phyloP scores from a whole-genome alignment of 2,888 invertebrate species.

The Cheilosia vernalis region DNA sequence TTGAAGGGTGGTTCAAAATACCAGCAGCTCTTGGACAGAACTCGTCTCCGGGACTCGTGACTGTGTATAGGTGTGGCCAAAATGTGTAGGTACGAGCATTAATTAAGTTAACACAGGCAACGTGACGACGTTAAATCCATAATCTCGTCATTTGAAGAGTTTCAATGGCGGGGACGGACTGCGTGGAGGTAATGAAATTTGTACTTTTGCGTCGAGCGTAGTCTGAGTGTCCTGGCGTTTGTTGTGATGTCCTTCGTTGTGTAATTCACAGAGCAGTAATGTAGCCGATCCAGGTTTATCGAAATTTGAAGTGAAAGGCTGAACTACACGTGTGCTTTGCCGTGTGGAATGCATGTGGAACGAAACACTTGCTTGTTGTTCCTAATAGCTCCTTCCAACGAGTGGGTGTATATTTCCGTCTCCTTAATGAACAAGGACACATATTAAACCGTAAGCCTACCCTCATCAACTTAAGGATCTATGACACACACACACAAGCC shows the following conservation, averaged over 20 bases:
- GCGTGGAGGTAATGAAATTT: background rate
- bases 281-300: background rate
- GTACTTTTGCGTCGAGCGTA: background rate
- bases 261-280: background rate
- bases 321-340: background rate
- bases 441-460: background rate
- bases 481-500: conserved; percentile 13
- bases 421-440: conserved; percentile 53
- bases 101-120: conserved; percentile 66
- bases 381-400: background rate
- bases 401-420: background rate
- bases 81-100: conserved; percentile 42
- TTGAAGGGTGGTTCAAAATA: conserved; percentile 21
- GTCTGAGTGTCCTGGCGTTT: background rate
- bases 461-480: conserved; percentile 39
- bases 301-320: background rate
- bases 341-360: conserved; percentile 4
- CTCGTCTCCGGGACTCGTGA: background rate
- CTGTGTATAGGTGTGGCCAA: conserved; percentile 22
- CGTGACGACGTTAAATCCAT: conserved; percentile 72
- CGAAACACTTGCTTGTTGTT: background rate
- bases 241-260: background rate
- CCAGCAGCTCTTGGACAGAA: conserved; percentile 8
- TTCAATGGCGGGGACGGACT: conserved; percentile 9
- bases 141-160: conserved; percentile 54